Percentiles rank a stretch among this genome's conserved stretches.
Evolutionary conservation across 2,888 invertebrate genomes (phyloP).

Genomic region (Ophioninae sp.): DNA sequence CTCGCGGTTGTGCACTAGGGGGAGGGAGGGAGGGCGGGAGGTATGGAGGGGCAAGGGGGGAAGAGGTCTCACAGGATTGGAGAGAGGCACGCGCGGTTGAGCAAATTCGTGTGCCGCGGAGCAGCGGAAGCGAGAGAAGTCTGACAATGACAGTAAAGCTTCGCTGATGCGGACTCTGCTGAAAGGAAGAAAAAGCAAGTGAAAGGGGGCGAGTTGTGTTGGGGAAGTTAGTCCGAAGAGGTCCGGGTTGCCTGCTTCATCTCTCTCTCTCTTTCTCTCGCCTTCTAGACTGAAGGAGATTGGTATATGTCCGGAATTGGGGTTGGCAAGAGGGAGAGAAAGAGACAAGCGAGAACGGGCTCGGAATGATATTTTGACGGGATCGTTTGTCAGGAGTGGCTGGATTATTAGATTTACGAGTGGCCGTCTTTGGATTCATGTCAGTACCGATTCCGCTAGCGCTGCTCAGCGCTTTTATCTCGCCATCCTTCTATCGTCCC

Average conservation of each 20-base stretch:
- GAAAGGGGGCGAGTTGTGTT: conserved; percentile 51
- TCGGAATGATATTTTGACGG: conserved; percentile 79
- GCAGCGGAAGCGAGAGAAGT: conserved; percentile 46
- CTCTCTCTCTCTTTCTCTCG: background rate
- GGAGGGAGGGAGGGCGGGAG: conserved; percentile 2
- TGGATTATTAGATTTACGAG: conserved; percentile 79
- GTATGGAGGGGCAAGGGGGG: background rate
- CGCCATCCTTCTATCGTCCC: conserved; percentile 45
- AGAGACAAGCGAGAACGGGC: conserved; percentile 67
- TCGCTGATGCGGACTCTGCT: conserved; percentile 29
- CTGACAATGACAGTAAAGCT: conserved; percentile 23
- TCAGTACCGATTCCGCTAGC: conserved; percentile 51
- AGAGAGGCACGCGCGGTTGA: conserved; percentile 63
- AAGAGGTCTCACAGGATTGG: background rate
- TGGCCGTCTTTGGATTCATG: conserved; percentile 74
- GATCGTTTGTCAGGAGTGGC: conserved; percentile 79
- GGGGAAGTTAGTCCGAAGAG: conserved; percentile 58
- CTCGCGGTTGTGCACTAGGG: conserved; percentile 64
- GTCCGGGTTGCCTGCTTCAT: conserved; percentile 33
- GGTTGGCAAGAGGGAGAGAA: conserved; percentile 61
- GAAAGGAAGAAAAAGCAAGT: conserved; percentile 56
- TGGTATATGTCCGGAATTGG: conserved; percentile 70
- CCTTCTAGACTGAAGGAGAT: conserved; percentile 36
- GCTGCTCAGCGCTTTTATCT: conserved; percentile 50
- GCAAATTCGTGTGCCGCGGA: conserved; percentile 53